A percentile compares a stretch with the other conserved stretches of the same genome.
Conservation (phyloP, 2,113 vertebrate genomes). For the Perccottus glenii region DNA sequence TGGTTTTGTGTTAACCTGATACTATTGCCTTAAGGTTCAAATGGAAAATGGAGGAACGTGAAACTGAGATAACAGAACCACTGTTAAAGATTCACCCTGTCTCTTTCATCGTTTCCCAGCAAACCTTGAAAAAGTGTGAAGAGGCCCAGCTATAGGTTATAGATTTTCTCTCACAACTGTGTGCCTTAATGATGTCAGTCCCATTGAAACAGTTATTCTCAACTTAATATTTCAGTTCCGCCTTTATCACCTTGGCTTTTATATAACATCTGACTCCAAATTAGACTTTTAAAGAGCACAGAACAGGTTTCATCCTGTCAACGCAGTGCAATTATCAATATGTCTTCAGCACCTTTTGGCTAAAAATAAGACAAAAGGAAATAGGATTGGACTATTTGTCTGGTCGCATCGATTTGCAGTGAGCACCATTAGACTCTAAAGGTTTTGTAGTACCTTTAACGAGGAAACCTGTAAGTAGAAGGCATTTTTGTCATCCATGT, state of each 20-base stretch:
- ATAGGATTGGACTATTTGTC: conserved; percentile 11
- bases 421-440: background rate
- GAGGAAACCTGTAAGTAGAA: no score
- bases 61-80: conserved; percentile 1
- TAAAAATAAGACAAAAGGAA: conserved; percentile 25
- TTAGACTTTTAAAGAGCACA: conserved; percentile 23
- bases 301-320: conserved; percentile 18
- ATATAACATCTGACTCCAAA: conserved; percentile 24
- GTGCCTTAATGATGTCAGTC: conserved; percentile 7
- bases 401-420: conserved; percentile 24
- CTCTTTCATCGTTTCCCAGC: background rate
- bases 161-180: background rate
- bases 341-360: conserved; percentile 13
- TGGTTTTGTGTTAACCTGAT: conserved; percentile 34
- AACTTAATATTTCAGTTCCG: conserved; percentile 15
- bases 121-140: conserved; percentile 12
- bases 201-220: conserved; percentile 17
- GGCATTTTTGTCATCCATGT: no score
- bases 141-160: background rate
- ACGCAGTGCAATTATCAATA: conserved; percentile 36
- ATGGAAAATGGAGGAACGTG: conserved; percentile 32
- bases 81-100: conserved; percentile 6
- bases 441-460: background rate
- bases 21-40: conserved; percentile 17
- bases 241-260: conserved; percentile 16